Evolutionary conservation across 2,113 vertebrate genomes (phyloP).

Genomic region (Heloderma charlesbogerti): DNA sequence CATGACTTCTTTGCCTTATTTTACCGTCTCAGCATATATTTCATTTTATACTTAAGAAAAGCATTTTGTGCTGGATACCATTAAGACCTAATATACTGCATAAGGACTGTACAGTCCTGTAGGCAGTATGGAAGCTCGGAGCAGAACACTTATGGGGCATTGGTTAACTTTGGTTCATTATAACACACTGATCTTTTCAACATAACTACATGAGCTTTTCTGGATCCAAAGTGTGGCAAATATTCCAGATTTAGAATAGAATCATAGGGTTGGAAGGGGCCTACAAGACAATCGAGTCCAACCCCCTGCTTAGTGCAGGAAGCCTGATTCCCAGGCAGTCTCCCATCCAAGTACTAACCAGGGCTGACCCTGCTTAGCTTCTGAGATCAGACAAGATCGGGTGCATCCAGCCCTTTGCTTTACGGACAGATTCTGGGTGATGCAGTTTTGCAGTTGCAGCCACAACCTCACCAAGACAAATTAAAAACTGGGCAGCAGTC

Average conservation of each 20-base stretch:
- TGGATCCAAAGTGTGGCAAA: neutral
- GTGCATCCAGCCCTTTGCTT: too few relatives aligned
- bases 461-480: neutral
- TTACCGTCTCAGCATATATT: neutral
- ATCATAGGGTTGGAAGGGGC: too few relatives aligned
- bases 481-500: too few relatives aligned
- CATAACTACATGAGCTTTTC: neutral
- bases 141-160: neutral
- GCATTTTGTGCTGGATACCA: neutral
- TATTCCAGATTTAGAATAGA: neutral
- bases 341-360: too few relatives aligned
- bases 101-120: neutral
- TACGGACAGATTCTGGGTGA: neutral
- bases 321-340: too few relatives aligned
- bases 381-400: too few relatives aligned
- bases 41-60: neutral
- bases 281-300: too few relatives aligned
- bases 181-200: neutral
- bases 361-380: too few relatives aligned
- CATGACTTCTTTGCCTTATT: neutral
- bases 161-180: neutral
- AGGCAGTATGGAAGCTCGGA: neutral
- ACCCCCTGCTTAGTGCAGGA: too few relatives aligned
- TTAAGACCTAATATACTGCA: neutral
- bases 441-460: neutral